These are phyloP conservation scores for Mylabris phalerata DNA, from an alignment of 1,140 invertebrate species.

Conservation along the genomic window DNA sequence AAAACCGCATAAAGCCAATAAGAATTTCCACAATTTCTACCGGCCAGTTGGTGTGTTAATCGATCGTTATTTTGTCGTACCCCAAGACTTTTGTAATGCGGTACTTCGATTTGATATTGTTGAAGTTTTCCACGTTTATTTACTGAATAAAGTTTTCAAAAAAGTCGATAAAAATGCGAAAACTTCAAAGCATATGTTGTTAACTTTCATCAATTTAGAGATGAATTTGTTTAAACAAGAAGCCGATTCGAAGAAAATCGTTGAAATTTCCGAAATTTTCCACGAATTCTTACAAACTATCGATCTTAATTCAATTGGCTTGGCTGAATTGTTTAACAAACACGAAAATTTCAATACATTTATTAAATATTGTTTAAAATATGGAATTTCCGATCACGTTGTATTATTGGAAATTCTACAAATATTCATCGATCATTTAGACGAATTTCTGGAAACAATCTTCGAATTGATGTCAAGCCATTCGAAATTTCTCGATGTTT, in stretches of 20 bases:
- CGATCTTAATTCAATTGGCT: conserved; percentile 30
- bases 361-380: conserved; percentile 56
- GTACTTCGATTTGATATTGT: conserved; percentile 51
- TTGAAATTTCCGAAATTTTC: conserved; percentile 41
- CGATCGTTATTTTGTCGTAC: conserved; percentile 49
- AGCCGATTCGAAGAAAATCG: conserved; percentile 19
- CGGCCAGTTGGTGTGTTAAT: conserved; percentile 48
- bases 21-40: conserved; percentile 50
- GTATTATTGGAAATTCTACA: conserved; percentile 51
- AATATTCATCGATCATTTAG: conserved; percentile 48
- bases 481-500: conserved; percentile 63
- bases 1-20: conserved; percentile 57
- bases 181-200: conserved; percentile 24
- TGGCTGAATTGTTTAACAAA: conserved; percentile 44
- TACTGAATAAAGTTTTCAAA: conserved; percentile 48
- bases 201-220: conserved; percentile 39
- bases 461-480: conserved; percentile 70
- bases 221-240: conserved; percentile 40
- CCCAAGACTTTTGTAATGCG: conserved; percentile 48
- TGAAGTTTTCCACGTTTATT: conserved; percentile 49
- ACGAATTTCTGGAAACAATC: conserved; percentile 50
- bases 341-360: conserved; percentile 59
- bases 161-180: conserved; percentile 39
- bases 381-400: conserved; percentile 49
- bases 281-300: conserved; percentile 36